Conservation (phyloP, 2,797 vertebrate genomes). For the Rachycentron canadum region DNA sequence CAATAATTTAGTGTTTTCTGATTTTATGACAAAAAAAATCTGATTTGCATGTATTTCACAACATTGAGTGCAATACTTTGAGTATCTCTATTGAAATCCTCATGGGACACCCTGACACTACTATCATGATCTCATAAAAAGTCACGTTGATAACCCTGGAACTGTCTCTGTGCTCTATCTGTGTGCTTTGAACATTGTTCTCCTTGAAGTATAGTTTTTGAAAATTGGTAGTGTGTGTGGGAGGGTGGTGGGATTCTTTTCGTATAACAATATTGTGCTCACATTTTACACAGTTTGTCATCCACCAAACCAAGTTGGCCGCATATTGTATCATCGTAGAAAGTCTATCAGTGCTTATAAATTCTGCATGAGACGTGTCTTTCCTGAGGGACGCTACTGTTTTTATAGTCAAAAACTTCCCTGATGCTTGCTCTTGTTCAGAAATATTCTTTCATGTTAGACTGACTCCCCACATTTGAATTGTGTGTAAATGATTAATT, state of each 20-base stretch:
- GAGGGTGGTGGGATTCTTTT: slow-evolving; percentile 6
- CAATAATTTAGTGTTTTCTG: slow-evolving; percentile 13
- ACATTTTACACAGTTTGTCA: slow-evolving; percentile 12
- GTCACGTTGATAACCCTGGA: slow-evolving; percentile 27
- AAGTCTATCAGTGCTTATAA: background rate
- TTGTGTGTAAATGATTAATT: slow-evolving; percentile 17
- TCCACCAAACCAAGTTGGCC: slow-evolving; percentile 4
- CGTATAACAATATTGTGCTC: background rate
- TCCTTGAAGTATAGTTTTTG: slow-evolving; percentile 2
- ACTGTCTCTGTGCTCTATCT: slow-evolving; percentile 9
- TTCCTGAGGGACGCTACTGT: slow-evolving; percentile 6
- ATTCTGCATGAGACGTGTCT: background rate
- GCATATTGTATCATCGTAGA: background rate
- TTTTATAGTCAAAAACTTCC: slow-evolving; percentile 4
- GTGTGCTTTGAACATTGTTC: slow-evolving; percentile 12
- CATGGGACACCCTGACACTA: slow-evolving; percentile 12
- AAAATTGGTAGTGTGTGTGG: slow-evolving; percentile 7
- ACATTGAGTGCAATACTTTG: slow-evolving; percentile 14
- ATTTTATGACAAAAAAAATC: slow-evolving; percentile 5
- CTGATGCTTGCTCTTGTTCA: background rate
- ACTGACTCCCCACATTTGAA: slow-evolving; percentile 2
- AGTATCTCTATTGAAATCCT: slow-evolving; percentile 15
- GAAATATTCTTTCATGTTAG: background rate
- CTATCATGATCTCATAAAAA: slow-evolving; percentile 29
- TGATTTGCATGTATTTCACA: slow-evolving; percentile 16